Evolutionary conservation across 2,888 invertebrate species (phyloP).

Genomic region (Gryllus longicercus): DNA sequence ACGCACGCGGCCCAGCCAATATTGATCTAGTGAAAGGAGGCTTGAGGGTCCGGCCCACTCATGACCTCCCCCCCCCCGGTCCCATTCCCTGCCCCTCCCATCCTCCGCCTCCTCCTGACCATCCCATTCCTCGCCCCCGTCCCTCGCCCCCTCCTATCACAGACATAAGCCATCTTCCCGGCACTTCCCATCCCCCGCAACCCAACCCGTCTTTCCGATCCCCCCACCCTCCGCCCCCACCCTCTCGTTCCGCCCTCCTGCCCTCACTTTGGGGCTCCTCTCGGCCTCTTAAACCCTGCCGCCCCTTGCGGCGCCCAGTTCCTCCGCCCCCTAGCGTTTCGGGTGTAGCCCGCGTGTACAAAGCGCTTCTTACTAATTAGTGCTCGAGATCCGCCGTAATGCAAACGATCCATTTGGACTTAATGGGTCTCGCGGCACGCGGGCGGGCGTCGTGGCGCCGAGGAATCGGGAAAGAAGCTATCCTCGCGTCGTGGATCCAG

Average conservation of each 20-base stretch:
- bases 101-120: not conserved
- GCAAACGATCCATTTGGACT: not conserved
- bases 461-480: not conserved
- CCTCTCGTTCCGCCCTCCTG: too few species aligned
- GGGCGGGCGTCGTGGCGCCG: not conserved
- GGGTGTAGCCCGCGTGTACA: not conserved
- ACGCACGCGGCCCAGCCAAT: too few species aligned
- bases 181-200: too few species aligned
- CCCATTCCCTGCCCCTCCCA: not conserved
- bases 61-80: not conserved
- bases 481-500: not conserved
- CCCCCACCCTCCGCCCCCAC: too few species aligned
- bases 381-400: not conserved
- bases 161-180: too few species aligned
- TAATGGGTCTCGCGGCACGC: not conserved
- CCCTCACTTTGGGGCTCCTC: too few species aligned
- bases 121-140: not conserved
- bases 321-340: too few species aligned
- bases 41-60: not conserved
- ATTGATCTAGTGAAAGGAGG: not conserved
- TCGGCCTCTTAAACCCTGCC: too few species aligned
- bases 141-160: not conserved
- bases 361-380: not conserved
- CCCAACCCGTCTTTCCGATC: too few species aligned
- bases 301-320: too few species aligned